Conservation (phyloP, 2,113 vertebrate genomes). For the Acrocephalus arundinaceus region DNA sequence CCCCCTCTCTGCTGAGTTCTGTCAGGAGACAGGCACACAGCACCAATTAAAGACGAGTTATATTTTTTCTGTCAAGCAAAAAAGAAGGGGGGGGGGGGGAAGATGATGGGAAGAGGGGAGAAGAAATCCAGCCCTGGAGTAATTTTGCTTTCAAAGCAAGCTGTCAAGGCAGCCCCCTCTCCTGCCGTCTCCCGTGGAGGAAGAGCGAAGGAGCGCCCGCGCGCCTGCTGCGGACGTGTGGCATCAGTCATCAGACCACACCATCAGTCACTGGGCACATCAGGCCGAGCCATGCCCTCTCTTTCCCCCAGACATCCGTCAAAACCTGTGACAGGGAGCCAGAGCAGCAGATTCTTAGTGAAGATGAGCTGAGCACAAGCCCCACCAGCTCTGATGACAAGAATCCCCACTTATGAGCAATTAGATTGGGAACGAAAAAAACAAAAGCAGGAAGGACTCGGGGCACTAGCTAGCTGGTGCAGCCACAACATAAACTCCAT, state of each 20-base stretch:
- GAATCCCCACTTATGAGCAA: not conserved
- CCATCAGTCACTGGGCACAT: conserved; percentile 30
- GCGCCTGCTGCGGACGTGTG: not conserved
- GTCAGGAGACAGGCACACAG: conserved; percentile 62
- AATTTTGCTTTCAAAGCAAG: conserved; percentile 50
- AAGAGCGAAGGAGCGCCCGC: not conserved
- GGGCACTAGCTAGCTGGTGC: not conserved
- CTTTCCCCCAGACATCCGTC: not conserved
- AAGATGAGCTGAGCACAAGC: not conserved
- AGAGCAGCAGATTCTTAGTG: not conserved
- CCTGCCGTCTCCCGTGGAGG: not conserved
- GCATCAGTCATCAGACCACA: conserved; percentile 28
- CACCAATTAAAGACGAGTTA: conserved; percentile 60
- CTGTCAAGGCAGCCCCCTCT: conserved; percentile 32
- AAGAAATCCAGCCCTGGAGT: conserved; percentile 5
- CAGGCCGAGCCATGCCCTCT: not conserved
- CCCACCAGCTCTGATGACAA: not conserved
- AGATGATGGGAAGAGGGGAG: not conserved
- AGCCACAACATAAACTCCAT: not conserved
- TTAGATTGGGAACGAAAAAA: not conserved
- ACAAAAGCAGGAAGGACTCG: not conserved
- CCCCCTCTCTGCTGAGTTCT: not conserved
- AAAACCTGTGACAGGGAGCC: not conserved
- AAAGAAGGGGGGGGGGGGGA: not conserved
- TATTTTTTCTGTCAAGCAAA: conserved; percentile 54